A percentile compares a stretch with the other conserved stretches of the same genome.
Evolutionary conservation across 2,113 vertebrate genomes (phyloP).

Genomic region (Corvus hawaiiensis): DNA sequence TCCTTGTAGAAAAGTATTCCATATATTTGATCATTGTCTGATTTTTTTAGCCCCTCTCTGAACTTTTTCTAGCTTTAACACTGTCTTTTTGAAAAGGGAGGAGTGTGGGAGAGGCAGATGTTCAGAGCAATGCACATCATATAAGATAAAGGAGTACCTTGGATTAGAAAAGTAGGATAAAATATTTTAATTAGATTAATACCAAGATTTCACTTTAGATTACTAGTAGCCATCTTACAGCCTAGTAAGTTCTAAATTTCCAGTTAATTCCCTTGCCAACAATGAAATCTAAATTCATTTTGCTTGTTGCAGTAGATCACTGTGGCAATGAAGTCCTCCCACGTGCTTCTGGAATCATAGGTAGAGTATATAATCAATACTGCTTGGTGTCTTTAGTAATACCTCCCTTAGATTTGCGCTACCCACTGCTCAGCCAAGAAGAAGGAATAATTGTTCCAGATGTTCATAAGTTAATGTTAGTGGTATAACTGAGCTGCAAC

Average conservation of each 20-base stretch:
- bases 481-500: neutral
- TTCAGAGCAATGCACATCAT: neutral
- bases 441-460: neutral
- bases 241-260: neutral
- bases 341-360: neutral
- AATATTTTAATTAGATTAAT: neutral
- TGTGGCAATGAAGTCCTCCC: neutral
- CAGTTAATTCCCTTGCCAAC: neutral
- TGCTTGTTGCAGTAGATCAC: neutral
- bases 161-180: neutral
- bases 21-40: neutral
- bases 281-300: neutral
- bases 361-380: neutral
- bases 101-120: neutral
- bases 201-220: neutral
- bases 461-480: neutral
- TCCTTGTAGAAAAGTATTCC: neutral
- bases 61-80: neutral
- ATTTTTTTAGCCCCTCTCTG: neutral
- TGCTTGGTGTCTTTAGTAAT: neutral
- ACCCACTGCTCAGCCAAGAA: neutral
- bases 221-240: neutral
- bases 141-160: neutral
- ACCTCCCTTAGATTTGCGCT: neutral
- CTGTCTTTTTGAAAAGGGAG: neutral